Evolutionary conservation across 2,113 vertebrate genomes (phyloP).

Genomic region (Onychorhynchus coronatus): DNA sequence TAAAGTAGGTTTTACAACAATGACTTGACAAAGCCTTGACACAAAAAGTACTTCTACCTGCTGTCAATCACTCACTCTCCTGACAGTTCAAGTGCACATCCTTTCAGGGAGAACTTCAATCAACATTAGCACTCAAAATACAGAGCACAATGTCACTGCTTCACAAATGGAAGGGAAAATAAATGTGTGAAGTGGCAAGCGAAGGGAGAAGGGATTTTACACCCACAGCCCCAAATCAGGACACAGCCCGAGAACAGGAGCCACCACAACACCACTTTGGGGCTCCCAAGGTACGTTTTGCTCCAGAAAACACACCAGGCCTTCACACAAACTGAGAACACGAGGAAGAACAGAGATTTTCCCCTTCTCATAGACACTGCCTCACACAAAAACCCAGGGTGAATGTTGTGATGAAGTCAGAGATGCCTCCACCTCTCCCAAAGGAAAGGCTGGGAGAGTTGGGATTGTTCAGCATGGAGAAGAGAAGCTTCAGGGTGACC

Average conservation of each 20-base stretch:
- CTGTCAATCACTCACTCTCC: conserved; percentile 70
- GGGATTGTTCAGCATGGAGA: background rate
- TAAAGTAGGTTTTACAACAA: conserved; percentile 42
- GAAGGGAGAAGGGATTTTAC: background rate
- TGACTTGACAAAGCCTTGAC: conserved; percentile 77
- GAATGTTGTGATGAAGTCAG: background rate
- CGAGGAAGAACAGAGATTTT: background rate
- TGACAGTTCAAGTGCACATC: conserved; percentile 74
- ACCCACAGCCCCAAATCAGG: background rate
- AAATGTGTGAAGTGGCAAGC: conserved; percentile 19
- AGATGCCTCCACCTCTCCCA: background rate
- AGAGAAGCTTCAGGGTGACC: background rate
- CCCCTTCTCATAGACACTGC: rapidly evolving
- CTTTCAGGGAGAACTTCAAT: conserved; percentile 70
- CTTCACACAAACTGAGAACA: background rate
- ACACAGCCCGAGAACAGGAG: background rate
- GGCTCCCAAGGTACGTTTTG: background rate
- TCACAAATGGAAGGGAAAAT: conserved; percentile 35
- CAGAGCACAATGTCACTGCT: conserved; percentile 44
- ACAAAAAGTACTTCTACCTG: conserved; percentile 60
- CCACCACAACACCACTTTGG: rapidly evolving
- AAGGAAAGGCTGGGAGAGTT: background rate
- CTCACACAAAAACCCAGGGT: background rate
- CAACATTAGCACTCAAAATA: conserved; percentile 66
- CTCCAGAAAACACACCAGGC: background rate